Evolutionary conservation across 2,797 vertebrate species (phyloP).

Genomic region (Cyclopterus lumpus): DNA sequence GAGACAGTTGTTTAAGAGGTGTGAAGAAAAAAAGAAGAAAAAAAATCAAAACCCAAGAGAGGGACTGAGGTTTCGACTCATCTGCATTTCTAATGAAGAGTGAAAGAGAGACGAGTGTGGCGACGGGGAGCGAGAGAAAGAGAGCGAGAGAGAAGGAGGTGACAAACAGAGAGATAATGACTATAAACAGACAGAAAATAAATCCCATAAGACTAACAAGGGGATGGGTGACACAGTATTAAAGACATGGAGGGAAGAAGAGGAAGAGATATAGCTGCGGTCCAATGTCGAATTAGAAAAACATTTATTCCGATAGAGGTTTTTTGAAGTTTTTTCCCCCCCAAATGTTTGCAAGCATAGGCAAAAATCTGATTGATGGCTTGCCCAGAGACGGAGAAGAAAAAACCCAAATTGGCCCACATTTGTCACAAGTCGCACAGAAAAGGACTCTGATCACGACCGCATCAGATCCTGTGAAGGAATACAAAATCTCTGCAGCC

Average conservation of each 20-base stretch:
- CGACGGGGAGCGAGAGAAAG: neutral
- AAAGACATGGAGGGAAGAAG: slow-evolving; percentile 16
- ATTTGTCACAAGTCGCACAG: slow-evolving; percentile 52
- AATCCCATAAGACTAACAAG: slow-evolving; percentile 38
- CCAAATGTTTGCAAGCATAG: slow-evolving; percentile 42
- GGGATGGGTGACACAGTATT: slow-evolving; percentile 18
- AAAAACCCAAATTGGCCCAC: slow-evolving; percentile 57
- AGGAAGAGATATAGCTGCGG: slow-evolving; percentile 15
- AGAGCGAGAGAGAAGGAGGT: slow-evolving; percentile 1
- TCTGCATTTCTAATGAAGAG: slow-evolving; percentile 69
- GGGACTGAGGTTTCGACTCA: slow-evolving; percentile 41
- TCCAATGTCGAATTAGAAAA: slow-evolving; percentile 61
- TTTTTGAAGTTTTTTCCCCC: slow-evolving; percentile 51
- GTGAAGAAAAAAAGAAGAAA: slow-evolving; percentile 2
- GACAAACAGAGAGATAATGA: slow-evolving; percentile 13
- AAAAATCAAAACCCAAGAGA: slow-evolving; percentile 34
- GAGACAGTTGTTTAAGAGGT: slow-evolving; percentile 54
- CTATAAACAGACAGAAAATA: slow-evolving; percentile 22
- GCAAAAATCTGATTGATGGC: slow-evolving; percentile 60
- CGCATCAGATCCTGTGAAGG: slow-evolving; percentile 22
- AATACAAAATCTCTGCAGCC: slow-evolving; percentile 1
- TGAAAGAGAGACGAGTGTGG: neutral
- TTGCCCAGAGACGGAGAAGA: slow-evolving; percentile 55
- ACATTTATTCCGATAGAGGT: slow-evolving; percentile 63
- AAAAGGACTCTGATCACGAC: slow-evolving; percentile 39